Evolutionary conservation across 2,888 invertebrate genomes (phyloP).

Genomic region (Stenotaenia linearis): DNA sequence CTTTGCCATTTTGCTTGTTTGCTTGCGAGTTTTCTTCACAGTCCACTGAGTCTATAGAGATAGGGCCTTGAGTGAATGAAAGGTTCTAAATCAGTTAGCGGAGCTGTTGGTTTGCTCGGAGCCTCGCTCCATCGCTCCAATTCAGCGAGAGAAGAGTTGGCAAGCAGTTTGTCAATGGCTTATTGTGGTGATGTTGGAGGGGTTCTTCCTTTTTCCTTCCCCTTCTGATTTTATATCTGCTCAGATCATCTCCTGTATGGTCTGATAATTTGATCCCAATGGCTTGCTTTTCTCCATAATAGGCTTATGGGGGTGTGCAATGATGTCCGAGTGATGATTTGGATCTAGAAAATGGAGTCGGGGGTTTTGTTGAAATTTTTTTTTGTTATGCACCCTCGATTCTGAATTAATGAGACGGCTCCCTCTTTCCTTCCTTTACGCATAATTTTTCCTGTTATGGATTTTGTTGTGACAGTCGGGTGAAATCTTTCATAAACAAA

Average conservation of each 20-base stretch:
- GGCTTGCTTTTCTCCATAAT: conserved; percentile 19
- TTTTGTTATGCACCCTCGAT: neutral
- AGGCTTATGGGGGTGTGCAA: conserved; percentile 1
- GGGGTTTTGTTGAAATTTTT: neutral
- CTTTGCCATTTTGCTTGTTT: neutral
- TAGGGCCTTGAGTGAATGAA: conserved; percentile 7
- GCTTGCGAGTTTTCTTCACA: neutral
- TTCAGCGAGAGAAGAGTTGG: conserved; percentile 3
- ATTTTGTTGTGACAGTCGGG: no score
- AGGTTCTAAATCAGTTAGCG: conserved; percentile 24
- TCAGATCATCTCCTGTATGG: conserved; percentile 19
- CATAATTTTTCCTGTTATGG: conserved; percentile 14
- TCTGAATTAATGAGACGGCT: neutral
- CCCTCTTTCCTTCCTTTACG: neutral
- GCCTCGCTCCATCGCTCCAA: conserved; percentile 13
- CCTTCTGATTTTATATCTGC: conserved; percentile 26
- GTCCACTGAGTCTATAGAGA: conserved; percentile 8
- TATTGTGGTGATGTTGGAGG: conserved; percentile 23
- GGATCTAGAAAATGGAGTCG: neutral
- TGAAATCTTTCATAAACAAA: no score
- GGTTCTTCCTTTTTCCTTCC: conserved; percentile 22
- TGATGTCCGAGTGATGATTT: conserved; percentile 8
- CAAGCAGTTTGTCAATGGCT: conserved; percentile 26
- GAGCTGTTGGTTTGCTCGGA: neutral
- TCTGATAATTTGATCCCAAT: conserved; percentile 26